Percentiles rank a stretch among this genome's conserved stretches.
phyloP scores from a whole-genome alignment of 2,888 invertebrate genomes.

The Aethes cnicana region DNA sequence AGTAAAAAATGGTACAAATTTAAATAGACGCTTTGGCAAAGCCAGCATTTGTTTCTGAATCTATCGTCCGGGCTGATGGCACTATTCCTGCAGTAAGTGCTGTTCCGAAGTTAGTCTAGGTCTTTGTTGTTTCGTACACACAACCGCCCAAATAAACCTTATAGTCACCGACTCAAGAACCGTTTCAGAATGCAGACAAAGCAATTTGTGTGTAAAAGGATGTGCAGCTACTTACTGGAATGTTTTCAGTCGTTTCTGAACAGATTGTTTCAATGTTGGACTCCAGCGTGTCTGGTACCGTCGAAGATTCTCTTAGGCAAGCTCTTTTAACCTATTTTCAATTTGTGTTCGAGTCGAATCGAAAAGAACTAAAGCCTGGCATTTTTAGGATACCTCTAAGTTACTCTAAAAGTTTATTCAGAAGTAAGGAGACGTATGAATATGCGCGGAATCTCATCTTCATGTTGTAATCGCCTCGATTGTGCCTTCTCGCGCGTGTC shows the following conservation, averaged over 20 bases:
- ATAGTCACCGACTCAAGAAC: neutral
- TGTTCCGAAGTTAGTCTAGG: constrained; percentile 20
- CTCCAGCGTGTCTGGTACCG: neutral
- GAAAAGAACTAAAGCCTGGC: no score
- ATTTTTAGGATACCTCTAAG: no score
- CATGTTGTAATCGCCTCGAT: no score
- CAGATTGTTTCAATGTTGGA: constrained; percentile 12
- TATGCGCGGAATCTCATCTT: no score
- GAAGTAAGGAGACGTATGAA: no score
- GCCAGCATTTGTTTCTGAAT: constrained; percentile 19
- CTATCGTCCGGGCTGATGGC: constrained; percentile 17
- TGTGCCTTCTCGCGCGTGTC: no score
- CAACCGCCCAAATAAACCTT: constrained; percentile 1
- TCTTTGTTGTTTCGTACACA: constrained; percentile 6
- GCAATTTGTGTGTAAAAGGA: constrained; percentile 7
- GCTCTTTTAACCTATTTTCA: no score
- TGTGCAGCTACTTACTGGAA: constrained; percentile 1
- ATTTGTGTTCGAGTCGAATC: no score
- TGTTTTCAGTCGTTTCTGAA: constrained; percentile 8
- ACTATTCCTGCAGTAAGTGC: constrained; percentile 23
- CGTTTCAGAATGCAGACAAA: neutral
- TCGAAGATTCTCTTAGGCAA: no score
- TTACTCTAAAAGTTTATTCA: neutral
- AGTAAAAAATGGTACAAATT: neutral
- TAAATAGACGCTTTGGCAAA: constrained; percentile 13